Evolutionary conservation across 2,797 vertebrate species (phyloP).

Genomic region (Eupleurogrammus muticus): DNA sequence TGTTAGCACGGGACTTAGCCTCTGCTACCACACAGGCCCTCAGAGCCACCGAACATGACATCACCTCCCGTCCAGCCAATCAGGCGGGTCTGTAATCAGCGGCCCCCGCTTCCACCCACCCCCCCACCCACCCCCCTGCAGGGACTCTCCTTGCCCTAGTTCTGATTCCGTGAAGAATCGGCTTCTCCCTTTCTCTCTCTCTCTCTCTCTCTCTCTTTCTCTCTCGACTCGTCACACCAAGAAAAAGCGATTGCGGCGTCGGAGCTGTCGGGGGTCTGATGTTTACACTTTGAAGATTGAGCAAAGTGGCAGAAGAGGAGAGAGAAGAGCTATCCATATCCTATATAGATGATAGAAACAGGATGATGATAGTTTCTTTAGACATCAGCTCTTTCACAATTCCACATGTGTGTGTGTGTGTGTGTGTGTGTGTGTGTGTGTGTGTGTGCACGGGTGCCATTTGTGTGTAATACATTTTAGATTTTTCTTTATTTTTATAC

Average conservation of each 20-base stretch:
- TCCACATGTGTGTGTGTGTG: slow-evolving; percentile 20
- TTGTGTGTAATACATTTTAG: no score
- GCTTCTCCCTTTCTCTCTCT: slow-evolving; percentile 57
- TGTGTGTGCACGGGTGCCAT: no score
- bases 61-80: slow-evolving; percentile 69
- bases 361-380: no score
- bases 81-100: slow-evolving; percentile 41
- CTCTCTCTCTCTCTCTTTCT: slow-evolving; percentile 36
- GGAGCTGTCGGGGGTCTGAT: slow-evolving; percentile 55
- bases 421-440: slow-evolving; percentile 19
- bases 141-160: slow-evolving; percentile 82
- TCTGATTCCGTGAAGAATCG: slow-evolving; percentile 79
- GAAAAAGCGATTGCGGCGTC: slow-evolving; percentile 71
- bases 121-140: slow-evolving; percentile 54
- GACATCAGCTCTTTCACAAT: slow-evolving; percentile 29
- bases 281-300: slow-evolving; percentile 66
- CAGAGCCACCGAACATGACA: slow-evolving; percentile 53
- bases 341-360: slow-evolving; percentile 42
- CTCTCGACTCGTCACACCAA: slow-evolving; percentile 53
- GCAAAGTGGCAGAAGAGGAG: slow-evolving; percentile 46
- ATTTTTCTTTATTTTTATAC: no score
- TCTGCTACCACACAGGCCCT: slow-evolving; percentile 29
- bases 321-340: slow-evolving; percentile 26
- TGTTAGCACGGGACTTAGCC: slow-evolving; percentile 6
- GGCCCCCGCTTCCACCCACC: slow-evolving; percentile 28